These are phyloP conservation scores for Pangasius macronema DNA, from an alignment of 2,797 vertebrate species.

Conservation along the genomic window DNA sequence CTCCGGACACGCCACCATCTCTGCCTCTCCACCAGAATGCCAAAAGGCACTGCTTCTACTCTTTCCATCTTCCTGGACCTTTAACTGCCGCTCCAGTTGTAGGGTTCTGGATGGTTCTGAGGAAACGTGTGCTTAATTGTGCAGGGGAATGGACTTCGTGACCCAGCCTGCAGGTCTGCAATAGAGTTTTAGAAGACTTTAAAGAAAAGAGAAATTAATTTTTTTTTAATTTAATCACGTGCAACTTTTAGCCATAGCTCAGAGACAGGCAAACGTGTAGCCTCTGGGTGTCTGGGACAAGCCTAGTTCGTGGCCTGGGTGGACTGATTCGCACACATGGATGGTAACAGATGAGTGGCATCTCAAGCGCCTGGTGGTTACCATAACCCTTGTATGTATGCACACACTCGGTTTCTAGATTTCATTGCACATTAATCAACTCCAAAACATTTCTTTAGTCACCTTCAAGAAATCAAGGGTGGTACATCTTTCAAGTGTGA, in stretches of 20 bases:
- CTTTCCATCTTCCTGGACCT: neutral
- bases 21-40: constrained; percentile 22
- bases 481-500: neutral
- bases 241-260: neutral
- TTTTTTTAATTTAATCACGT: neutral
- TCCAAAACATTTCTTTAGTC: neutral
- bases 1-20: constrained; percentile 25
- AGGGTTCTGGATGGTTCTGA: neutral
- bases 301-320: neutral
- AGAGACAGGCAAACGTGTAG: neutral
- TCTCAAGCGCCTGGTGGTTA: too few species aligned
- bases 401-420: neutral
- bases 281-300: neutral
- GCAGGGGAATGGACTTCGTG: neutral
- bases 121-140: constrained; percentile 5
- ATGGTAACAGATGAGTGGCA: too few species aligned
- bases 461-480: neutral
- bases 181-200: neutral
- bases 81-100: neutral
- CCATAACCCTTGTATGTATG: too few species aligned
- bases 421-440: neutral
- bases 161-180: neutral
- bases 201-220: neutral
- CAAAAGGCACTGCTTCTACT: constrained; percentile 15
- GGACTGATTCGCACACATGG: neutral